phyloP scores from a whole-genome alignment of 1,140 invertebrate genomes.

The Heliconius nattereri region DNA sequence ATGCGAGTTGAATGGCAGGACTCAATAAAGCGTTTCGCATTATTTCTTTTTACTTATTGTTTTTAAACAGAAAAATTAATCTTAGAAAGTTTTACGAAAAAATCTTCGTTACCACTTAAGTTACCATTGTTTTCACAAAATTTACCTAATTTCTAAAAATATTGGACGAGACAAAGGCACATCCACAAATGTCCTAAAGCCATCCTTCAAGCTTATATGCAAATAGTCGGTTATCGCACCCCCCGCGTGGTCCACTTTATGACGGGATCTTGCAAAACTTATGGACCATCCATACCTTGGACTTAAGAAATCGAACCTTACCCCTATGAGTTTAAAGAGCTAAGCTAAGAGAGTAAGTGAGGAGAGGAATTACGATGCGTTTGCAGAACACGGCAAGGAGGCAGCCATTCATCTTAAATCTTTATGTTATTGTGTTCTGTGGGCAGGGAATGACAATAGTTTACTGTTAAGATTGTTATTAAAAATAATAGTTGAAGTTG shows the following conservation, averaged over 20 bases:
- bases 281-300: slow-evolving; percentile 29
- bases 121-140: neutral
- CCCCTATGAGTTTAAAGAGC: neutral
- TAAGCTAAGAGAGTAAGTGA: neutral
- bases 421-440: slow-evolving; percentile 60
- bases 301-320: slow-evolving; percentile 14
- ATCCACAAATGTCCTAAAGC: slow-evolving; percentile 27
- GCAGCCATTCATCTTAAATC: slow-evolving; percentile 55
- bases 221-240: slow-evolving; percentile 55
- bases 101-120: neutral
- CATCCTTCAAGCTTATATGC: slow-evolving; percentile 46
- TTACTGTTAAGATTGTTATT: slow-evolving; percentile 33
- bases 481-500: slow-evolving; percentile 36
- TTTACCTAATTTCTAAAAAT: neutral
- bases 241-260: slow-evolving; percentile 61
- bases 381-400: slow-evolving; percentile 39
- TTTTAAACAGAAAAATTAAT: too few relatives aligned
- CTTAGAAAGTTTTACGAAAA: too few relatives aligned
- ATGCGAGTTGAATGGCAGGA: too few relatives aligned
- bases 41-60: too few relatives aligned
- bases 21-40: too few relatives aligned
- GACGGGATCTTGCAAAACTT: slow-evolving; percentile 49
- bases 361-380: slow-evolving; percentile 46
- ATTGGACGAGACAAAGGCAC: slow-evolving; percentile 28
- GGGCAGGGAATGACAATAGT: slow-evolving; percentile 44